Conservation (phyloP, 1,140 invertebrate species). For the Ectropis grisescens region DNA sequence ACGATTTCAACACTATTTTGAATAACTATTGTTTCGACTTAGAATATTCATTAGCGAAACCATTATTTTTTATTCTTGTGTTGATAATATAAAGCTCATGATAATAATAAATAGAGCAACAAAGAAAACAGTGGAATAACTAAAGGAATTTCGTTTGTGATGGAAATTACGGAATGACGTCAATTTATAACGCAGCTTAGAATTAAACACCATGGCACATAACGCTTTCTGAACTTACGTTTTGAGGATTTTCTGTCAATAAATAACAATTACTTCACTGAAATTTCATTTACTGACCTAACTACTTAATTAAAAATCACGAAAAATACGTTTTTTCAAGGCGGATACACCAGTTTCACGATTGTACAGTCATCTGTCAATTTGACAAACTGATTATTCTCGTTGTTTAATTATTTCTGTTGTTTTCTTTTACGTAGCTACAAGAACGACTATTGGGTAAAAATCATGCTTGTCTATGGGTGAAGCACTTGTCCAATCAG, state of each 20-base stretch:
- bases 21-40: background rate
- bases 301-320: constrained; percentile 24
- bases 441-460: too few relatives aligned
- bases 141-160: constrained; percentile 29
- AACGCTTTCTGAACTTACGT: background rate
- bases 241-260: too few relatives aligned
- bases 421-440: too few relatives aligned
- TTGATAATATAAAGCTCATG: too few relatives aligned
- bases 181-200: constrained; percentile 18
- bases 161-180: constrained; percentile 48
- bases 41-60: too few relatives aligned
- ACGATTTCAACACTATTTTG: background rate
- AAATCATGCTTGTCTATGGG: too few relatives aligned
- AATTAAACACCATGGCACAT: background rate
- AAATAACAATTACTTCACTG: background rate
- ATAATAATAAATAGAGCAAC: constrained; percentile 7
- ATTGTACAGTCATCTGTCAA: constrained; percentile 48
- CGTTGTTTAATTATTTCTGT: too few relatives aligned
- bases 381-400: too few relatives aligned
- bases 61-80: too few relatives aligned
- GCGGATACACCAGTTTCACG: constrained; percentile 49
- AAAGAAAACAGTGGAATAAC: constrained; percentile 7
- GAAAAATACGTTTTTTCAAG: constrained; percentile 37
- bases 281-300: background rate
- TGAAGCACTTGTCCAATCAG: too few relatives aligned